Conservation (phyloP, 1,140 invertebrate genomes). For the Brachionus angularis region DNA sequence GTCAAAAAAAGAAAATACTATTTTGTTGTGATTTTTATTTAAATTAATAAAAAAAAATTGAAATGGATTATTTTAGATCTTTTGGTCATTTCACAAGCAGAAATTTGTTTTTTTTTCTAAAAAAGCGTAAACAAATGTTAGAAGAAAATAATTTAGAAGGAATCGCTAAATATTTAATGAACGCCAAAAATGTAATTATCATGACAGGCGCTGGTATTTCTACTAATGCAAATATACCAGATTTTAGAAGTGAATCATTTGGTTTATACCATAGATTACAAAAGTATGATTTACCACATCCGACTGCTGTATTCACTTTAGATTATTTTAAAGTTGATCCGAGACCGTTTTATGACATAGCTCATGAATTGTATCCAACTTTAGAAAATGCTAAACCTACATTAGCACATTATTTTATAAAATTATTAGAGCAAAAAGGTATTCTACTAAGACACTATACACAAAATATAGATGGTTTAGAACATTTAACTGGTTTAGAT, state of each 20-base stretch:
- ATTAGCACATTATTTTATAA: conserved; percentile 43
- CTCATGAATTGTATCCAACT: conserved; percentile 79
- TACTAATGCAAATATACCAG: conserved; percentile 45
- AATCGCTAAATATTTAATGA: not conserved
- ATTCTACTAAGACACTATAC: conserved; percentile 38
- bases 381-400: conserved; percentile 63
- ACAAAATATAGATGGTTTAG: conserved; percentile 89
- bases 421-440: conserved; percentile 27
- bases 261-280: conserved; percentile 18
- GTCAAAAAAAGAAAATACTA: too few relatives aligned
- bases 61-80: not conserved
- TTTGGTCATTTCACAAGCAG: conserved; percentile 6
- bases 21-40: not conserved
- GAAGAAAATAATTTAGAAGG: not conserved
- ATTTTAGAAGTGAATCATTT: conserved; percentile 76
- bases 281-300: conserved; percentile 24
- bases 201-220: conserved; percentile 81
- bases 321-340: conserved; percentile 36
- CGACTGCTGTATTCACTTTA: conserved; percentile 15
- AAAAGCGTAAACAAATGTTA: not conserved
- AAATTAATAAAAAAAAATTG: conserved; percentile 4
- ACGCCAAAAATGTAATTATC: conserved; percentile 77
- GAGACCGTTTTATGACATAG: conserved; percentile 65
- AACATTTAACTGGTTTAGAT: conserved; percentile 77
- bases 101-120: not conserved